Percentiles rank a stretch among this genome's conserved stretches.
These are phyloP conservation scores for Nanorana parkeri DNA, from an alignment of 2,113 vertebrate genomes.

Conservation along the genomic window DNA sequence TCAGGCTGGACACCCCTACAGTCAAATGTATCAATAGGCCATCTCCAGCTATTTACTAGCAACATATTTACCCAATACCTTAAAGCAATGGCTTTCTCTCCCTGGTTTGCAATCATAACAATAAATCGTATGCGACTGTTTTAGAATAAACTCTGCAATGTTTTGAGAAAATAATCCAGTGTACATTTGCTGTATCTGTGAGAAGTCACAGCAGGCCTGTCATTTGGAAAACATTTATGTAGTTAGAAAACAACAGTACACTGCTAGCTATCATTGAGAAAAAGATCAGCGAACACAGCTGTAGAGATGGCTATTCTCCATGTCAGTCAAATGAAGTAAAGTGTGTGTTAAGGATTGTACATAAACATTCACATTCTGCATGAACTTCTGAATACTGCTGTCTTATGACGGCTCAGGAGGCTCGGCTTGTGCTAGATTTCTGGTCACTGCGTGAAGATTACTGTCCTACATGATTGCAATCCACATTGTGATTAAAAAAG, in stretches of 20 bases:
- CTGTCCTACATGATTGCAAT: not conserved
- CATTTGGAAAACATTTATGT: not conserved
- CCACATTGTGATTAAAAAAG: too few relatives aligned
- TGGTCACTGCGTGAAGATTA: not conserved
- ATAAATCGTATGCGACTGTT: slow-evolving; percentile 9
- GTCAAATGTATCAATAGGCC: not conserved
- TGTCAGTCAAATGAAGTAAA: not conserved
- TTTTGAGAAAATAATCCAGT: slow-evolving; percentile 19
- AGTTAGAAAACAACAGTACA: not conserved
- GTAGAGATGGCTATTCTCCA: not conserved
- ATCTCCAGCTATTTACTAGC: not conserved
- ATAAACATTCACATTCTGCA: slow-evolving; percentile 3
- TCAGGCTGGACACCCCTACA: not conserved
- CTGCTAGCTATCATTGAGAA: not conserved
- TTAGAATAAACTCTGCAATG: slow-evolving; percentile 16
- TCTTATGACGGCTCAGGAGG: not conserved
- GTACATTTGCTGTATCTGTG: not conserved
- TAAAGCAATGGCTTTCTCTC: not conserved
- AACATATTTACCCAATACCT: slow-evolving; percentile 30
- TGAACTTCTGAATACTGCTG: not conserved
- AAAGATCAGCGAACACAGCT: not conserved
- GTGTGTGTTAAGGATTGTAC: not conserved
- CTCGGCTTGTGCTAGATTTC: not conserved
- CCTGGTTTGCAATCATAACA: slow-evolving; percentile 31
- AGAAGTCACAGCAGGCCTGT: not conserved